phyloP scores from a whole-genome alignment of 2,797 vertebrate species.

The Spinus pinus region DNA sequence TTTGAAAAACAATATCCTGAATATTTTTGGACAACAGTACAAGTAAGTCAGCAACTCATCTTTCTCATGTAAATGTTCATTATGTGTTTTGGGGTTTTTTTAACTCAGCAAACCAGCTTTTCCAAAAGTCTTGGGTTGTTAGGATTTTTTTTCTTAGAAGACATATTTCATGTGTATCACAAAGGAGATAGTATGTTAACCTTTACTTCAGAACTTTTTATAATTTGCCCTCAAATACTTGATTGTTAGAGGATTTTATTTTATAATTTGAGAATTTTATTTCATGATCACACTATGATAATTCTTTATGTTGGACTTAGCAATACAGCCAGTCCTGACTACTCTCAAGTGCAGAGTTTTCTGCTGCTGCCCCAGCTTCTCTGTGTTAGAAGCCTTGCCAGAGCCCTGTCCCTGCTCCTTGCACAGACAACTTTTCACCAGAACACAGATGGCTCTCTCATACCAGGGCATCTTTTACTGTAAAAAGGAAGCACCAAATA shows the following conservation, averaged over 20 bases:
- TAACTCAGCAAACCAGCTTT: background rate
- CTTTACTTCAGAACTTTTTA: background rate
- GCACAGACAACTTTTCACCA: background rate
- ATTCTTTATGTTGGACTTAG: background rate
- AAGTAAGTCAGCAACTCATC: conserved; percentile 75
- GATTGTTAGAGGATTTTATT: background rate
- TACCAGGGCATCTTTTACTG: background rate
- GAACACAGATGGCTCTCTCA: background rate
- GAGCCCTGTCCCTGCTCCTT: background rate
- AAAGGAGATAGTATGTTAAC: background rate
- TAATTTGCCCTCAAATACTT: background rate
- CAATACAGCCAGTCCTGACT: background rate
- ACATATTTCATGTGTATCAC: background rate
- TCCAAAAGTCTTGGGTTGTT: background rate
- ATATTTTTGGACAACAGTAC: conserved; percentile 83
- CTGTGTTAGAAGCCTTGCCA: background rate
- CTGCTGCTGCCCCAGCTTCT: background rate
- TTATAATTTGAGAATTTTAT: background rate
- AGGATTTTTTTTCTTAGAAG: background rate
- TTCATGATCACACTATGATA: background rate
- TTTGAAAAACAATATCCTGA: conserved; percentile 91
- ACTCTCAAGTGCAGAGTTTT: background rate
- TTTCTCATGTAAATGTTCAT: background rate
- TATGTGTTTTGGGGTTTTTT: background rate
- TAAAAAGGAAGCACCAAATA: background rate